Evolutionary conservation across 2,888 invertebrate genomes (phyloP).

Genomic region (Drosophila birchii): DNA sequence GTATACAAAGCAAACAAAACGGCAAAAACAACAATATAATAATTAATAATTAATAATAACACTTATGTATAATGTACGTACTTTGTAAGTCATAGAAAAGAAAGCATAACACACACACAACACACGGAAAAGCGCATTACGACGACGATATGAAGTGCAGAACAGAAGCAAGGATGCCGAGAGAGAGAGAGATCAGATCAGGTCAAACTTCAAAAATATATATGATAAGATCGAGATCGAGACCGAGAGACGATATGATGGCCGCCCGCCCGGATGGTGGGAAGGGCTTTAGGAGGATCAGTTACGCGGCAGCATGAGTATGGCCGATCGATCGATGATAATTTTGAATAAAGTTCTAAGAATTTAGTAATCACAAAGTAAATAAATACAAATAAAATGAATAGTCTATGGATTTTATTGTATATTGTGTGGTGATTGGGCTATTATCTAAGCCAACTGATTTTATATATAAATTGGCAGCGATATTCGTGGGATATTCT

Average conservation of each 20-base stretch:
- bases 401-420: conserved; percentile 19
- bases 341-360: conserved; percentile 82
- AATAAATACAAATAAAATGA: conserved; percentile 59
- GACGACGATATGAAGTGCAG: background rate
- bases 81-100: conserved; percentile 42
- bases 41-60: conserved; percentile 45
- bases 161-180: conserved; percentile 1
- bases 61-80: conserved; percentile 51
- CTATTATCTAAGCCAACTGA: background rate
- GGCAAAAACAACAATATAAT: conserved; percentile 45
- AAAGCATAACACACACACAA: conserved; percentile 13
- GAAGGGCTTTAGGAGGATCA: background rate
- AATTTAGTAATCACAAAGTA: conserved; percentile 80
- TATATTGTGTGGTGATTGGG: background rate
- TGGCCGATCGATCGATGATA: conserved; percentile 56
- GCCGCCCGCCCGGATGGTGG: background rate
- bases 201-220: conserved; percentile 31
- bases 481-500: background rate
- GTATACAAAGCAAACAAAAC: conserved; percentile 68
- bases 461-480: background rate
- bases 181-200: conserved; percentile 33
- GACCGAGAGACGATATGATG: conserved; percentile 24
- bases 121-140: conserved; percentile 1
- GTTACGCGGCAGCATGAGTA: conserved; percentile 50
- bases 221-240: conserved; percentile 20